Evolutionary conservation across 2,797 vertebrate genomes (phyloP).

Genomic region (Arctocebus calabarensis): DNA sequence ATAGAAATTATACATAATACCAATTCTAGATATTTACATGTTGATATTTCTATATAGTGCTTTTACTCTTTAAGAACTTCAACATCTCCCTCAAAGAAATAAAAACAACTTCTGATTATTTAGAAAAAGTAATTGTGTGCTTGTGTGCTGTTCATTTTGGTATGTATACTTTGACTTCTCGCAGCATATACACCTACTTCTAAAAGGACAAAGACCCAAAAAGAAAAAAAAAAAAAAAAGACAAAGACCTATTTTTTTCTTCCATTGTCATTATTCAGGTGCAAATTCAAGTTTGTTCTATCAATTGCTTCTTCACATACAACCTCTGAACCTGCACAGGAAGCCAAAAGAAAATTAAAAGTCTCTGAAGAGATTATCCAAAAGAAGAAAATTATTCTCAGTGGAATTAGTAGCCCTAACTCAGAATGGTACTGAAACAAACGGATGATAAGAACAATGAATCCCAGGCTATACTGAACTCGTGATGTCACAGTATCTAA

Average conservation of each 20-base stretch:
- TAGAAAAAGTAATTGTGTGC: background rate
- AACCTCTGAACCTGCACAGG: constrained; percentile 69
- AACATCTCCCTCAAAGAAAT: background rate
- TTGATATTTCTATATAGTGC: background rate
- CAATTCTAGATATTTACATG: background rate
- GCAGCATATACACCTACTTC: background rate
- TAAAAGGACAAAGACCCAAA: constrained; percentile 57
- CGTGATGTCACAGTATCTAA: constrained; percentile 70
- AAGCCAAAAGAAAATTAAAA: constrained; percentile 83
- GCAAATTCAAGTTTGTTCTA: constrained; percentile 54
- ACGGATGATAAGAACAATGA: constrained; percentile 67
- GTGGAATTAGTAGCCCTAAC: constrained; percentile 70
- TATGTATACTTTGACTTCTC: background rate
- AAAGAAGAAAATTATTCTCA: constrained; percentile 83
- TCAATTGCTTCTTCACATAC: constrained; percentile 41
- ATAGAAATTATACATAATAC: background rate
- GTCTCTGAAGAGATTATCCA: constrained; percentile 82
- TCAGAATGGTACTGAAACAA: constrained; percentile 61
- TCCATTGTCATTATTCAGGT: constrained; percentile 68
- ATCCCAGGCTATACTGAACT: constrained; percentile 67
- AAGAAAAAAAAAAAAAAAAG: background rate
- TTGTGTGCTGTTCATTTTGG: background rate
- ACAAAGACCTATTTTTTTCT: constrained; percentile 70
- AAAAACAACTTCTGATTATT: background rate
- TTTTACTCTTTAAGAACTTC: background rate